phyloP scores from a whole-genome alignment of 2,888 invertebrate genomes.

The Diadromus collaris region DNA sequence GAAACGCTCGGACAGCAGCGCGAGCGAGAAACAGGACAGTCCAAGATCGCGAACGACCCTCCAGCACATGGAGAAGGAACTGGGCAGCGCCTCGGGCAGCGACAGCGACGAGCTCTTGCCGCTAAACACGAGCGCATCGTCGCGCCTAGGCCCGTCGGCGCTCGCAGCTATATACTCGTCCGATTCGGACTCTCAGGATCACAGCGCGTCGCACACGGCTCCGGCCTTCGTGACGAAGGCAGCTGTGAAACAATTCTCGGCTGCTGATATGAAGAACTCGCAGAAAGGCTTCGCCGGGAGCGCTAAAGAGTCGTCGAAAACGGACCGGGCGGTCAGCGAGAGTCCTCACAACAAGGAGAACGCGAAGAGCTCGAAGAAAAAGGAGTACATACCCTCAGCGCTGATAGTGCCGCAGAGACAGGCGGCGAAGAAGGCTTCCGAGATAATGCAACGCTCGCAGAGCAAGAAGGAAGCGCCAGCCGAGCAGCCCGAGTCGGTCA shows the following conservation, averaged over 20 bases:
- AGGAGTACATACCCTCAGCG: slow-evolving; percentile 86
- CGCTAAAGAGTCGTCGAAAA: slow-evolving; percentile 78
- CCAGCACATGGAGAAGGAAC: slow-evolving; percentile 88
- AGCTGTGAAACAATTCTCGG: slow-evolving; percentile 91
- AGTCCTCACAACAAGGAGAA: slow-evolving; percentile 81
- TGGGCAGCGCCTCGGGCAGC: slow-evolving; percentile 86
- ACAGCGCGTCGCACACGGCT: slow-evolving; percentile 83
- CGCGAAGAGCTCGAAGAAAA: slow-evolving; percentile 78
- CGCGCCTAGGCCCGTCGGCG: slow-evolving; percentile 79
- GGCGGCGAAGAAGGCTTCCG: slow-evolving; percentile 95
- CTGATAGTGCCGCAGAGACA: slow-evolving; percentile 94
- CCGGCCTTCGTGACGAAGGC: slow-evolving; percentile 87
- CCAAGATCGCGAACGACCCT: slow-evolving; percentile 83
- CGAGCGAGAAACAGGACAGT: slow-evolving; percentile 73
- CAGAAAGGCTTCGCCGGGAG: slow-evolving; percentile 88
- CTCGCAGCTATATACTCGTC: slow-evolving; percentile 89
- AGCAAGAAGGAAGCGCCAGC: slow-evolving; percentile 81
- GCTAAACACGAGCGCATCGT: slow-evolving; percentile 78
- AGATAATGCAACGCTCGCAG: slow-evolving; percentile 87
- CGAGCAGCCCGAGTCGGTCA: slow-evolving; percentile 77
- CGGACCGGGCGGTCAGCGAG: slow-evolving; percentile 69
- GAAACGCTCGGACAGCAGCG: slow-evolving; percentile 78
- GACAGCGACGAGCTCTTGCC: slow-evolving; percentile 91
- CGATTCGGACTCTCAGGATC: slow-evolving; percentile 86
- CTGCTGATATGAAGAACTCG: slow-evolving; percentile 88